These are phyloP conservation scores for Drosophila meridiana DNA, from an alignment of 2,888 invertebrate genomes.

Conservation along the genomic window DNA sequence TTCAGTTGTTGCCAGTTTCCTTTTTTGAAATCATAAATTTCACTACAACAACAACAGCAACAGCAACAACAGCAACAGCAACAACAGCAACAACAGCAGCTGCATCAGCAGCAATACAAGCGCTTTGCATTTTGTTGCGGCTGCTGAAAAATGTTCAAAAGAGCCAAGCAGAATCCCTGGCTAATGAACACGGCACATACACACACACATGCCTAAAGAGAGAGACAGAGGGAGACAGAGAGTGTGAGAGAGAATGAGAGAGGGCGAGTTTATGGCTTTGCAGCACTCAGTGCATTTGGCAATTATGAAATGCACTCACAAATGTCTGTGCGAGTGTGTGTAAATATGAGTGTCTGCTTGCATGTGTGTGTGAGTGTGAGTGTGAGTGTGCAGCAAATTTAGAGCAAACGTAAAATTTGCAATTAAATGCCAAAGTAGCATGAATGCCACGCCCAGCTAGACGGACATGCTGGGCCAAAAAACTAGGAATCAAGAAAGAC, in stretches of 20 bases:
- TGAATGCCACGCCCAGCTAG: slow-evolving; percentile 47
- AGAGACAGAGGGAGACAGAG: background rate
- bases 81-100: slow-evolving; percentile 5
- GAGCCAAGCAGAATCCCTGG: slow-evolving; percentile 42
- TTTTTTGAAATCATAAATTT: slow-evolving; percentile 55
- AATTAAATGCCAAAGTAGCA: slow-evolving; percentile 69
- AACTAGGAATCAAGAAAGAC: slow-evolving; percentile 7
- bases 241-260: background rate
- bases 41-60: slow-evolving; percentile 21
- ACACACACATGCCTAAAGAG: background rate
- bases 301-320: slow-evolving; percentile 67
- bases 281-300: slow-evolving; percentile 69
- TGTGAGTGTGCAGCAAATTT: slow-evolving; percentile 51
- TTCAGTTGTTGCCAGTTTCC: slow-evolving; percentile 34
- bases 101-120: slow-evolving; percentile 26
- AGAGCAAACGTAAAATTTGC: slow-evolving; percentile 75
- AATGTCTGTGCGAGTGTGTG: slow-evolving; percentile 13
- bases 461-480: slow-evolving; percentile 13
- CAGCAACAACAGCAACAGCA: slow-evolving; percentile 12
- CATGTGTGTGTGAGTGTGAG: slow-evolving; percentile 6
- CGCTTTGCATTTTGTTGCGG: slow-evolving; percentile 57
- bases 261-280: slow-evolving; percentile 42
- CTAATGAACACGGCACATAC: slow-evolving; percentile 67
- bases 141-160: slow-evolving; percentile 55
- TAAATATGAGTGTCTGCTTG: slow-evolving; percentile 12